Percentiles rank a stretch among this genome's conserved stretches.
Conservation (phyloP, 2,888 invertebrate genomes). For the Tholera decimalis region DNA sequence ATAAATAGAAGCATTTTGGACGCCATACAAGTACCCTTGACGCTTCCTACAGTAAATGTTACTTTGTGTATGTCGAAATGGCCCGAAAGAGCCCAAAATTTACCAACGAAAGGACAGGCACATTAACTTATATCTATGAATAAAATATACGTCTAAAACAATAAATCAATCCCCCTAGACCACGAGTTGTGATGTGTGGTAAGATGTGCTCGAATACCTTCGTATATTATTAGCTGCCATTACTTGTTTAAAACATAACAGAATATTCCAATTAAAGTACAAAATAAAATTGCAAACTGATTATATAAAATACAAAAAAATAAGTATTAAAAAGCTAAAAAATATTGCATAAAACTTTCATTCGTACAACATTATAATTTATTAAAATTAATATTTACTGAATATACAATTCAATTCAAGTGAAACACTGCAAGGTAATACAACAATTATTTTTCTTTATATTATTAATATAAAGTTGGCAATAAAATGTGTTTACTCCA, state of each 20-base stretch:
- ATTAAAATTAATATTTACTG: constrained; percentile 83
- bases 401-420: constrained; percentile 83
- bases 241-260: constrained; percentile 58
- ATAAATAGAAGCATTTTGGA: constrained; percentile 79
- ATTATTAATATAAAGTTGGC: constrained; percentile 69
- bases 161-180: constrained; percentile 82
- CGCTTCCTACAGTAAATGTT: constrained; percentile 67
- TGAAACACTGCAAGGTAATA: constrained; percentile 70
- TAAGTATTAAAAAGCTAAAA: constrained; percentile 74
- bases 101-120: constrained; percentile 79
- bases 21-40: constrained; percentile 63
- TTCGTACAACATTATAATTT: constrained; percentile 80
- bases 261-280: constrained; percentile 56
- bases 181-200: constrained; percentile 88
- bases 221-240: constrained; percentile 77
- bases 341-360: constrained; percentile 84
- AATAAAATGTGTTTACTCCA: constrained; percentile 68
- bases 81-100: constrained; percentile 47
- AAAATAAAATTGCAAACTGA: constrained; percentile 57
- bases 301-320: constrained; percentile 58
- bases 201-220: constrained; percentile 65
- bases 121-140: constrained; percentile 80
- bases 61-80: constrained; percentile 52
- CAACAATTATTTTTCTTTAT: constrained; percentile 63
- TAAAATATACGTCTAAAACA: constrained; percentile 81